Evolutionary conservation across 2,888 invertebrate genomes (phyloP).

Genomic region (Trypoxylon attenuatum): DNA sequence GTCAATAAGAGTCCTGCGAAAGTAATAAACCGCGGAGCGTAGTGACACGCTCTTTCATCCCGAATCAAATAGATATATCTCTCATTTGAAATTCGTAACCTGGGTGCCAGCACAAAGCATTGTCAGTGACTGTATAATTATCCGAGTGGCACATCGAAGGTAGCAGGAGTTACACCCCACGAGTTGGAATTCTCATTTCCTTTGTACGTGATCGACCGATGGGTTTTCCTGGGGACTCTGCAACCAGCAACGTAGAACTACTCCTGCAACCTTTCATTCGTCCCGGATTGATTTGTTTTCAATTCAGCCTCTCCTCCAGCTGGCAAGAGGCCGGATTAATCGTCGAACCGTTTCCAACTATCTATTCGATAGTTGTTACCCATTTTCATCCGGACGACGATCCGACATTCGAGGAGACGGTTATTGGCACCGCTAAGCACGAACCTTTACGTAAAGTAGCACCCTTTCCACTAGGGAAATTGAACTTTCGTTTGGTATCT

Average conservation of each 20-base stretch:
- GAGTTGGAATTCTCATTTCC: slow-evolving; percentile 45
- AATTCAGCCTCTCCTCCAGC: slow-evolving; percentile 20
- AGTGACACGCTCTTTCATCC: neutral
- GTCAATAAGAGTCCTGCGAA: too few relatives aligned
- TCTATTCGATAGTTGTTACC: slow-evolving; percentile 4
- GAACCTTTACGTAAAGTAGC: too few relatives aligned
- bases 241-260: slow-evolving; percentile 3
- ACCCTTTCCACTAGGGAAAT: too few relatives aligned
- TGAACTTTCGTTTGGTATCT: too few relatives aligned
- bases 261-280: slow-evolving; percentile 29
- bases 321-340: slow-evolving; percentile 24
- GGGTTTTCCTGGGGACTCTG: slow-evolving; percentile 33
- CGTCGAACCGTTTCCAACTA: slow-evolving; percentile 15
- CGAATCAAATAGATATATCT: slow-evolving; percentile 40
- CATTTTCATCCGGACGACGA: neutral
- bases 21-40: too few relatives aligned
- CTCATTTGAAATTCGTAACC: slow-evolving; percentile 11
- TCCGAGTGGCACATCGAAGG: slow-evolving; percentile 31
- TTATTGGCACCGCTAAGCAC: too few relatives aligned
- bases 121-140: slow-evolving; percentile 44
- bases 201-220: slow-evolving; percentile 46
- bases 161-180: slow-evolving; percentile 15
- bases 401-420: too few relatives aligned
- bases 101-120: slow-evolving; percentile 29
- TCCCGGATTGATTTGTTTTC: slow-evolving; percentile 50